These are phyloP conservation scores for Pavo muticus DNA, from an alignment of 2,113 vertebrate genomes.

Conservation along the genomic window DNA sequence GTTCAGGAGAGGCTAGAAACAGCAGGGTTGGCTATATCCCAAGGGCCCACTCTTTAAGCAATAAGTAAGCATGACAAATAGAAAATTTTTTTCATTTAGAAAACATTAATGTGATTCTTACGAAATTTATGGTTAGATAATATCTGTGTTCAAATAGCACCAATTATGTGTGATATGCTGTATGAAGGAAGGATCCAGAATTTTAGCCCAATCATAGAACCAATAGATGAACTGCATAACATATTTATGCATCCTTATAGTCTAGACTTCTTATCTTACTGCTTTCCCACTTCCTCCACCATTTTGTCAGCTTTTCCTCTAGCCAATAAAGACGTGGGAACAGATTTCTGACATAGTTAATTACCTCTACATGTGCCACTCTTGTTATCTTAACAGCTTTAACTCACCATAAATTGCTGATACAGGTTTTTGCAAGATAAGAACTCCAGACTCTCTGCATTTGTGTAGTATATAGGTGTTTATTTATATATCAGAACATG, in stretches of 20 bases:
- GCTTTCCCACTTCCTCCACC: neutral
- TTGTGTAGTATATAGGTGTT: neutral
- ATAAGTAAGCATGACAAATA: neutral
- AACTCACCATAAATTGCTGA: neutral
- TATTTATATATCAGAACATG: neutral
- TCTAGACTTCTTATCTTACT: conserved; percentile 52
- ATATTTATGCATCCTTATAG: neutral
- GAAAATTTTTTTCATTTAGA: conserved; percentile 45
- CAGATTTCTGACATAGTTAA: neutral
- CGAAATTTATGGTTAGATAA: conserved; percentile 40
- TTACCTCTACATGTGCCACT: conserved; percentile 10
- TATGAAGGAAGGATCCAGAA: neutral
- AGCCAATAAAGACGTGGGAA: conserved; percentile 17
- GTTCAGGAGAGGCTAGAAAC: neutral
- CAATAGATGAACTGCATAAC: neutral
- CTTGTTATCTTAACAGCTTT: conserved; percentile 33
- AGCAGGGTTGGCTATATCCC: neutral
- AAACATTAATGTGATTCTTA: conserved; percentile 32
- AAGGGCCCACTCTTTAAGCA: conserved; percentile 28
- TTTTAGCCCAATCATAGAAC: neutral
- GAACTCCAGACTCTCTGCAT: neutral
- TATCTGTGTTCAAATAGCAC: conserved; percentile 14
- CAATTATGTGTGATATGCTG: neutral
- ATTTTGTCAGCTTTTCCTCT: neutral
- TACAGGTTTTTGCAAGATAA: conserved; percentile 36